Evolutionary conservation across 2,888 invertebrate species (phyloP), one percentile per base, ranked within the genome.

Genomic region (Griposia aprilina): DNA sequence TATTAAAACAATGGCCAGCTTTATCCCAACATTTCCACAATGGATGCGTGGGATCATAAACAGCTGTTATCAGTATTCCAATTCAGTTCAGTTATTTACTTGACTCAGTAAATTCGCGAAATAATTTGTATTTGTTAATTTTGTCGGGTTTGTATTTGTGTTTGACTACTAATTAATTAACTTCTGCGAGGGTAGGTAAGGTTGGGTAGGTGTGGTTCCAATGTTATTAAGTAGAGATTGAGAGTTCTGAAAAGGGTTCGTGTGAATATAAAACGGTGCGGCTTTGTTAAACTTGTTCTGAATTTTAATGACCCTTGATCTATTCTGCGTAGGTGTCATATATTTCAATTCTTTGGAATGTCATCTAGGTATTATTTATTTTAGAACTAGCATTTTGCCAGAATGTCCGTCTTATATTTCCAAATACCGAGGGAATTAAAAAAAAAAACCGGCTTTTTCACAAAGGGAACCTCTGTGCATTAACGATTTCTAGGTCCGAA

Each of bases 41-140:
- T 68, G 48, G 67, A 30, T 65, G n/a, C 86, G 83, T 83, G 83
- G 60, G 83, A 86, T 68, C 70, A 63, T 70, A 73, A 86, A 66
- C 86, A 83, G 41, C 83, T 86, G 87, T 71, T 78, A 86, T 83
- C 83, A 71, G 70, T 15, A 45, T 66, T 70, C 59, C 36, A 50
- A 65, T 83, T 63, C 78, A 50, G 73, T 78, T 78, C 78, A 71
- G 63, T 65, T 83, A 78, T 83, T 83, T 83, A 73, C 83, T 74
- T 36, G 66, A 30, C 52, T 67, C 62, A 50, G 70, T 78, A 77
- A 83, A 77, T 83, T 83, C 57, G n/a, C 17, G 36, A 48, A 83
- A 77, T 78, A 67, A 86, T 86, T 83, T 74, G 66, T 86, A 45
- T 78, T 83, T 60, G 83, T 77, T 86, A 82, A 83, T 74, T 83